Conservation (phyloP, 2,888 invertebrate species). For the Hypercompe scribonia region DNA sequence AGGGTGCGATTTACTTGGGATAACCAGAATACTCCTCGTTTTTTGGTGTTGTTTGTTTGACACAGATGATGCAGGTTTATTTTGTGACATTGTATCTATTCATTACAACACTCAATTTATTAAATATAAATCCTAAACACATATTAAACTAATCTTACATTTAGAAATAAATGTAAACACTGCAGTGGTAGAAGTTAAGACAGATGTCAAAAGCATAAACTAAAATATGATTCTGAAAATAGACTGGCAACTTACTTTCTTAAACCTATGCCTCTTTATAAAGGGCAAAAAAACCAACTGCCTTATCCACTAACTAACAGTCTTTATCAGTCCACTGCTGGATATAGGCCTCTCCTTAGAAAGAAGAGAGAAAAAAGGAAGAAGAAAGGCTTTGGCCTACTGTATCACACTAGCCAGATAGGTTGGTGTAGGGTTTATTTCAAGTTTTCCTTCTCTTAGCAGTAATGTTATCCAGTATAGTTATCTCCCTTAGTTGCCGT, state of each 20-base stretch:
- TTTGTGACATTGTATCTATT: slow-evolving; percentile 34
- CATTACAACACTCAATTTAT: not conserved
- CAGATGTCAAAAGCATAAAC: slow-evolving; percentile 10
- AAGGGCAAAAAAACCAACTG: not conserved
- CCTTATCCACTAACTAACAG: not conserved
- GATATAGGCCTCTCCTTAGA: too few relatives aligned
- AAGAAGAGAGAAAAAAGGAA: too few relatives aligned
- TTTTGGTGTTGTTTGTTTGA: slow-evolving; percentile 44
- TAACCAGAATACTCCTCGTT: slow-evolving; percentile 61
- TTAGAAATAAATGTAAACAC: slow-evolving; percentile 9
- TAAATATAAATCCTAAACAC: not conserved
- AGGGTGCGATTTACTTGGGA: slow-evolving; percentile 65
- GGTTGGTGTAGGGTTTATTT: too few relatives aligned
- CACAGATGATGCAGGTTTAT: slow-evolving; percentile 45
- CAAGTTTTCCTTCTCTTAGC: too few relatives aligned
- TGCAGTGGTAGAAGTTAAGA: not conserved
- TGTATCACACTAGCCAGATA: too few relatives aligned
- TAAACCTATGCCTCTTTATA: not conserved
- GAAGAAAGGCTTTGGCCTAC: too few relatives aligned
- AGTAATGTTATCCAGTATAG: too few relatives aligned
- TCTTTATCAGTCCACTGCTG: too few relatives aligned
- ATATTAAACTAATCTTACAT: slow-evolving; percentile 1
- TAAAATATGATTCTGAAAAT: not conserved
- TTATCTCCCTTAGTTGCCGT: too few relatives aligned
- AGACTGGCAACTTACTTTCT: not conserved